Percentiles rank a stretch among this genome's conserved stretches.
phyloP scores from a whole-genome alignment of 2,113 vertebrate species.

The Prionailurus viverrinus region DNA sequence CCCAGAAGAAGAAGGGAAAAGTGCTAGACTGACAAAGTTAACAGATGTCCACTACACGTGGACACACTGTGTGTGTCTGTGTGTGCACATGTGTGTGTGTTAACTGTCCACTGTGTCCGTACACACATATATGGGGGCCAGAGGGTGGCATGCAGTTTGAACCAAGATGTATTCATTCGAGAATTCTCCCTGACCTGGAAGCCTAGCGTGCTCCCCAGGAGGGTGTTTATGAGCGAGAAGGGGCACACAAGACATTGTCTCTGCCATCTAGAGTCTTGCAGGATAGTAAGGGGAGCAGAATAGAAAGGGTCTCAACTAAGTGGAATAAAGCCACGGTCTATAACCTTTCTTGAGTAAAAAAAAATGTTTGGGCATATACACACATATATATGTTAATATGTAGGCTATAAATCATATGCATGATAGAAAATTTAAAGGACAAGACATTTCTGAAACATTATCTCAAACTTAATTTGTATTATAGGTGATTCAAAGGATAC shows the following conservation, averaged over 20 bases:
- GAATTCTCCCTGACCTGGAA: not conserved
- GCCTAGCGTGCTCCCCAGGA: not conserved
- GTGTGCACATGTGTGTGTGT: not conserved
- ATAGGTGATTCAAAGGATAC: slow-evolving; percentile 12
- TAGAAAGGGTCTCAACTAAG: not conserved
- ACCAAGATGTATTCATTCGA: not conserved
- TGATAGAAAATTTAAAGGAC: not conserved
- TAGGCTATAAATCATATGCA: not conserved
- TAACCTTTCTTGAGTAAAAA: not conserved
- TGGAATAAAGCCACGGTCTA: not conserved
- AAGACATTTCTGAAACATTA: not conserved
- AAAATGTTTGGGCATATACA: not conserved
- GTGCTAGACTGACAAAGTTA: not conserved
- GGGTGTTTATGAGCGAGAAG: not conserved
- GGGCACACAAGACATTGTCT: not conserved
- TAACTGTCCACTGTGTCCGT: not conserved
- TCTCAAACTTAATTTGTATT: not conserved
- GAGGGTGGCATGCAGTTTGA: not conserved
- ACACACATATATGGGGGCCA: not conserved
- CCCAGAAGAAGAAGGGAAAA: not conserved
- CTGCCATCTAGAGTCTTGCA: not conserved
- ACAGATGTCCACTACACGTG: not conserved
- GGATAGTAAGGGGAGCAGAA: not conserved
- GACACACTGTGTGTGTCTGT: not conserved
- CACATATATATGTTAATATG: not conserved